Conservation (phyloP, 2,113 vertebrate species). For the Mastomys coucha region DNA sequence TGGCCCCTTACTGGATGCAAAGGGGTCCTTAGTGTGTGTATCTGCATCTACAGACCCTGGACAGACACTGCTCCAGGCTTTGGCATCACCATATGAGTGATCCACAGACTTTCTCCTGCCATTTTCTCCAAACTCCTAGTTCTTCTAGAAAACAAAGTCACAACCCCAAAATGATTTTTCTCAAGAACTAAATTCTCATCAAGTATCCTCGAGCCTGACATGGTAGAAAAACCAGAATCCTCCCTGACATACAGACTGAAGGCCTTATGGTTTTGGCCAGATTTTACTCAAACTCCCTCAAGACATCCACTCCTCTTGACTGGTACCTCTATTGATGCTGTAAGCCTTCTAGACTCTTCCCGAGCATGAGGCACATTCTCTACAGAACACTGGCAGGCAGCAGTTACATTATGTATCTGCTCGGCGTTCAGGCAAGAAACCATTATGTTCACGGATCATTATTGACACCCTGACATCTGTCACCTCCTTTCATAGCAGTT, state of each 20-base stretch:
- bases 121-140: not conserved
- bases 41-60: not conserved
- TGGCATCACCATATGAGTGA: not conserved
- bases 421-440: conserved; percentile 87
- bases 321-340: not conserved
- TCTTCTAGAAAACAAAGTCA: conserved; percentile 60
- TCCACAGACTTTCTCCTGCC: not conserved
- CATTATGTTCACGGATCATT: conserved; percentile 92
- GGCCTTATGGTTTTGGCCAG: conserved; percentile 73
- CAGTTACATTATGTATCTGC: conserved; percentile 87
- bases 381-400: conserved; percentile 80
- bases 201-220: conserved; percentile 28
- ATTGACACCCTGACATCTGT: conserved; percentile 93
- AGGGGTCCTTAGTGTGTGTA: not conserved
- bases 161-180: conserved; percentile 62
- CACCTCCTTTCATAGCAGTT: conserved; percentile 91
- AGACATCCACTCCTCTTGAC: conserved; percentile 49
- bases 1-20: fast-evolving
- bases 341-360: conserved; percentile 70
- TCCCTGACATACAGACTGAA: conserved; percentile 53
- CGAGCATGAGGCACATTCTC: conserved; percentile 74
- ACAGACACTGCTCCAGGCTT: not conserved
- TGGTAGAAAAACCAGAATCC: conserved; percentile 55
- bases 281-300: conserved; percentile 56
- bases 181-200: conserved; percentile 40